Evolutionary conservation across 2,888 invertebrate genomes (phyloP).

Genomic region (Augochlorella aurata): DNA sequence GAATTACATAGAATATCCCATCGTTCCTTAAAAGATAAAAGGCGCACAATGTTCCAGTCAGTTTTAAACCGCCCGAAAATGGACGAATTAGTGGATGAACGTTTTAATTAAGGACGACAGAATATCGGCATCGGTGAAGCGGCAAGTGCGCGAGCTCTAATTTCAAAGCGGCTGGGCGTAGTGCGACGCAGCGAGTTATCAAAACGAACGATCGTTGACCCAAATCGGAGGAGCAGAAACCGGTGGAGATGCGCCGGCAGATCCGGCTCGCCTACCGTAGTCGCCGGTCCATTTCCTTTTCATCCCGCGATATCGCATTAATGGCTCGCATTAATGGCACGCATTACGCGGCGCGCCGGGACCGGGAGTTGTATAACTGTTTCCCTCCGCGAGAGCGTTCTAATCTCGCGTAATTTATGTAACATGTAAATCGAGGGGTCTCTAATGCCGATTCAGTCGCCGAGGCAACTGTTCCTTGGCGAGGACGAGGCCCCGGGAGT

Average conservation of each 20-base stretch:
- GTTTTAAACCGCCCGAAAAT: too few relatives aligned
- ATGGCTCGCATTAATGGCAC: slow-evolving; percentile 11
- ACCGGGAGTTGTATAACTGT: slow-evolving; percentile 61
- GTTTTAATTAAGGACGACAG: too few relatives aligned
- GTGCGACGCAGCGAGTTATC: too few relatives aligned
- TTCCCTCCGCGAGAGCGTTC: slow-evolving; percentile 19
- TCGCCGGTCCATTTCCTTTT: not conserved
- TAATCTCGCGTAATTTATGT: slow-evolving; percentile 53
- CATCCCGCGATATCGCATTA: not conserved
- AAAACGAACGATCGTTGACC: not conserved
- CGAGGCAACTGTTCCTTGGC: slow-evolving; percentile 53
- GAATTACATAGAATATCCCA: too few relatives aligned
- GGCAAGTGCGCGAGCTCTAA: too few relatives aligned
- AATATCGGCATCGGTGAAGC: too few relatives aligned
- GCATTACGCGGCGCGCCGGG: not conserved
- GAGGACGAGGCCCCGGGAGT: slow-evolving; percentile 4
- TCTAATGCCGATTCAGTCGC: slow-evolving; percentile 52
- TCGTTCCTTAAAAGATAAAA: too few relatives aligned
- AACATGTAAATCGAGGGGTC: slow-evolving; percentile 53
- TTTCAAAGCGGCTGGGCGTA: too few relatives aligned
- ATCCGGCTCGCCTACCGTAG: not conserved
- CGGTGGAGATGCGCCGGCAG: not conserved
- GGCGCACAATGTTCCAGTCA: too few relatives aligned
- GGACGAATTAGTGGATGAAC: too few relatives aligned
- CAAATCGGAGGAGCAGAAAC: not conserved